Evolutionary conservation across 2,113 vertebrate species (phyloP).

Genomic region (Pelobates fuscus): DNA sequence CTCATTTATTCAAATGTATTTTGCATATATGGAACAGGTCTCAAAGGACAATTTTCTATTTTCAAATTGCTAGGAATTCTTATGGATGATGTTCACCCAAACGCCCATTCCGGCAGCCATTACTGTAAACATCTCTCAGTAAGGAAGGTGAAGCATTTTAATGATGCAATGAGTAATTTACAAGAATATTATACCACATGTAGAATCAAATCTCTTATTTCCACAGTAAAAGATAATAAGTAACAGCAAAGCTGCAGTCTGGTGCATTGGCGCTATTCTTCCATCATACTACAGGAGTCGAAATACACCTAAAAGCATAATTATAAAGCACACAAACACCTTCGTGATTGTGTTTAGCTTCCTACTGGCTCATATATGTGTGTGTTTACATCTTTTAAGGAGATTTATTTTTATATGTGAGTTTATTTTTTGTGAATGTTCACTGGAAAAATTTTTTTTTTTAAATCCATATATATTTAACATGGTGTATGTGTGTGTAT

Average conservation of each 20-base stretch:
- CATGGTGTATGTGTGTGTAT: no score
- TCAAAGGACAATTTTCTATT: slow-evolving; percentile 59
- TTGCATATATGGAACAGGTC: slow-evolving; percentile 61
- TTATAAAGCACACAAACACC: no score
- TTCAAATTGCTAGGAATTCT: slow-evolving; percentile 58
- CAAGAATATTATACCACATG: slow-evolving; percentile 39
- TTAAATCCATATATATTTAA: no score
- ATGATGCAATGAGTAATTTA: slow-evolving; percentile 46
- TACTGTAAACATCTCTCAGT: slow-evolving; percentile 47
- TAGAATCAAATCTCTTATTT: slow-evolving; percentile 30
- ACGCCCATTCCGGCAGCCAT: slow-evolving; percentile 43
- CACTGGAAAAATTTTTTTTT: no score
- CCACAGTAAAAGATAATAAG: slow-evolving; percentile 11
- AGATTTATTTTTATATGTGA: no score
- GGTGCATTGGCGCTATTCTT: slow-evolving; percentile 3
- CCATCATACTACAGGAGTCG: background rate
- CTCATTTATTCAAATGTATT: slow-evolving; percentile 69
- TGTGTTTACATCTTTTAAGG: no score
- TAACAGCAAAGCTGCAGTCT: background rate
- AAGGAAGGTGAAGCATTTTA: slow-evolving; percentile 48
- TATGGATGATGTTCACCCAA: slow-evolving; percentile 52
- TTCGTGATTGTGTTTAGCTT: no score
- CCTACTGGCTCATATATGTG: no score
- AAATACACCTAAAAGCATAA: no score
- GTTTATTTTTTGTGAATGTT: no score